Percentiles rank a stretch among this genome's conserved stretches.
phyloP scores from a whole-genome alignment of 2,113 vertebrate genomes.

The Antechinus stuartii region DNA sequence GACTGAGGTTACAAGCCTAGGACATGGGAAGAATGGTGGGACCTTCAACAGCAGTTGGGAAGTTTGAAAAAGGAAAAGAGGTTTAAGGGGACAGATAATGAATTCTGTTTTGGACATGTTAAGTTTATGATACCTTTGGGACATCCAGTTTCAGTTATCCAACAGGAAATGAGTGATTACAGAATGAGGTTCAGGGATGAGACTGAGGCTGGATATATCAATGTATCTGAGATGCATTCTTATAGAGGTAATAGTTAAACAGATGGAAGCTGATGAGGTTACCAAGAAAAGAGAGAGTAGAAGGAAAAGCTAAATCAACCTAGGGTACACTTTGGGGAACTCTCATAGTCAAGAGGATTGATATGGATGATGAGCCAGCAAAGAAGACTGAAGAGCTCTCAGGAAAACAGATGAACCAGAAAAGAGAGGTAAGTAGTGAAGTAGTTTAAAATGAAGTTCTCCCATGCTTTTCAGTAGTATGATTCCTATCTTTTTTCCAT shows the following conservation, averaged over 20 bases:
- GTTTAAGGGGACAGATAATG: neutral
- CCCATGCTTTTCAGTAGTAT: neutral
- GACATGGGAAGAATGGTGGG: neutral
- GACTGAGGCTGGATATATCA: neutral
- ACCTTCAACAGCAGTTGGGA: neutral
- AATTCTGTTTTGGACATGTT: neutral
- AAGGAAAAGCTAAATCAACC: neutral
- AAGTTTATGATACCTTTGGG: neutral
- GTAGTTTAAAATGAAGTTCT: slow-evolving; percentile 11
- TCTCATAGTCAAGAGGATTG: neutral
- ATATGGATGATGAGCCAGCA: neutral
- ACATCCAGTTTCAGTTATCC: neutral
- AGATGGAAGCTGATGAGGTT: neutral
- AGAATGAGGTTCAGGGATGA: no score
- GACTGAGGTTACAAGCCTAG: neutral
- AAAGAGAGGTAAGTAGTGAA: neutral
- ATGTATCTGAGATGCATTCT: neutral
- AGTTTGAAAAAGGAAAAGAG: neutral
- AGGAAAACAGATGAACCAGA: neutral
- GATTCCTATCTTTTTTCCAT: neutral
- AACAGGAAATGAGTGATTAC: neutral
- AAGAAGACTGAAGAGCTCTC: neutral
- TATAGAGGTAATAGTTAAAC: neutral
- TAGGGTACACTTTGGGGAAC: neutral
- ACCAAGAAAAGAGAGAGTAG: neutral